These are phyloP conservation scores for Heliothis subflexa DNA, from an alignment of 1,140 invertebrate genomes.

Conservation along the genomic window DNA sequence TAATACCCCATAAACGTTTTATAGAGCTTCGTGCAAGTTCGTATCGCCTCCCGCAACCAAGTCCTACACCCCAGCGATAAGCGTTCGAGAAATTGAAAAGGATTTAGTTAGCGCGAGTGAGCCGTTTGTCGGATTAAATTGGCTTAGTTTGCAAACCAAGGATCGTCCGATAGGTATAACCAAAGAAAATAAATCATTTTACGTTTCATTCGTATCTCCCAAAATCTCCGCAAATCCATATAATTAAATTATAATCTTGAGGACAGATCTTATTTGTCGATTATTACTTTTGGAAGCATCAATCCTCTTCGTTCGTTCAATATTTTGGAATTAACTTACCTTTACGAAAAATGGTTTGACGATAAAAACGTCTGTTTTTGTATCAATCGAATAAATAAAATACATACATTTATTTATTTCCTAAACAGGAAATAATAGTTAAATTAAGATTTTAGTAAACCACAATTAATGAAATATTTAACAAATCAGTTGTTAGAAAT, in stretches of 20 bases:
- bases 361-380: neutral
- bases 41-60: slow-evolving; percentile 39
- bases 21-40: neutral
- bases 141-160: slow-evolving; percentile 63
- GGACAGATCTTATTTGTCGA: slow-evolving; percentile 20
- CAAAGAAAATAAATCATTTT: slow-evolving; percentile 49
- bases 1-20: slow-evolving; percentile 10
- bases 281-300: slow-evolving; percentile 20
- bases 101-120: slow-evolving; percentile 64
- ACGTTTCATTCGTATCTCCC: slow-evolving; percentile 21
- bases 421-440: too few relatives aligned
- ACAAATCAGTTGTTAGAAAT: too few relatives aligned
- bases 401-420: too few relatives aligned
- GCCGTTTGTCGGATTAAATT: slow-evolving; percentile 69
- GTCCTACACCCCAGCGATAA: slow-evolving; percentile 59
- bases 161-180: slow-evolving; percentile 51
- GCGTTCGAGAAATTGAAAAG: slow-evolving; percentile 73
- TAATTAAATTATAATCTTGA: slow-evolving; percentile 33
- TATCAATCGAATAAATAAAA: too few relatives aligned
- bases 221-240: slow-evolving; percentile 24
- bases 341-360: neutral
- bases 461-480: too few relatives aligned
- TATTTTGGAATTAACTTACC: neutral
- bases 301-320: neutral
- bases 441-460: too few relatives aligned